Conservation (phyloP, 2,797 vertebrate genomes). For the Leptoclinus maculatus region DNA sequence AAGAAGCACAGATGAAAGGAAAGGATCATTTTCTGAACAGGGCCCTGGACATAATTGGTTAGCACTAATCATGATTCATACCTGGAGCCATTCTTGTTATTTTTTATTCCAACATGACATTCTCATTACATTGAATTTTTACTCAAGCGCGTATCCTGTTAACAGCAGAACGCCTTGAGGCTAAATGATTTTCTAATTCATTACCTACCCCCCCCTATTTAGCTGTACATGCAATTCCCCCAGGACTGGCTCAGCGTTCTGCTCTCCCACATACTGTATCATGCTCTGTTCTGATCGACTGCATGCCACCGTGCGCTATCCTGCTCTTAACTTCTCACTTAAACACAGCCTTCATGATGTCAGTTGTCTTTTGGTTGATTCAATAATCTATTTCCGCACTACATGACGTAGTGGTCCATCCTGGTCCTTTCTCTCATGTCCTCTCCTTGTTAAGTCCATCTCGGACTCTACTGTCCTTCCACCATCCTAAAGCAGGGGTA, state of each 20-base stretch:
- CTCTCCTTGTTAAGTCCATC: conserved; percentile 21
- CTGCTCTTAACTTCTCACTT: not conserved
- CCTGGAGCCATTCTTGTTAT: conserved; percentile 70
- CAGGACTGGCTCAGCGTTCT: conserved; percentile 40
- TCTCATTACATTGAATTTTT: conserved; percentile 70
- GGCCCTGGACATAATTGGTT: conserved; percentile 71
- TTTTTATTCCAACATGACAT: conserved; percentile 69
- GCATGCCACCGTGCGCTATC: not conserved
- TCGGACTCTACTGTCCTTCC: conserved; percentile 4
- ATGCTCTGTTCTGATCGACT: conserved; percentile 27
- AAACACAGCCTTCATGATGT: not conserved
- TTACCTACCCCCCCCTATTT: conserved; percentile 48
- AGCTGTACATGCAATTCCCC: conserved; percentile 44
- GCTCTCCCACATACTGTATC: conserved; percentile 18
- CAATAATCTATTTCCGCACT: not conserved
- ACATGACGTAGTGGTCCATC: not conserved
- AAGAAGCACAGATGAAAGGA: conserved; percentile 76
- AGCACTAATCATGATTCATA: conserved; percentile 71
- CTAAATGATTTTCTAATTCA: conserved; percentile 71
- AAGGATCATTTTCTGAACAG: conserved; percentile 67
- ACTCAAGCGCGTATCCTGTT: conserved; percentile 68
- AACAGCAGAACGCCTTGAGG: conserved; percentile 68
- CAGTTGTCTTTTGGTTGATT: not conserved
- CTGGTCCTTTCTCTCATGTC: not conserved
- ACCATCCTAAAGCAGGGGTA: not conserved